These are phyloP conservation scores for Eriosoma lanigerum DNA, from an alignment of 1,140 invertebrate species.

Conservation along the genomic window DNA sequence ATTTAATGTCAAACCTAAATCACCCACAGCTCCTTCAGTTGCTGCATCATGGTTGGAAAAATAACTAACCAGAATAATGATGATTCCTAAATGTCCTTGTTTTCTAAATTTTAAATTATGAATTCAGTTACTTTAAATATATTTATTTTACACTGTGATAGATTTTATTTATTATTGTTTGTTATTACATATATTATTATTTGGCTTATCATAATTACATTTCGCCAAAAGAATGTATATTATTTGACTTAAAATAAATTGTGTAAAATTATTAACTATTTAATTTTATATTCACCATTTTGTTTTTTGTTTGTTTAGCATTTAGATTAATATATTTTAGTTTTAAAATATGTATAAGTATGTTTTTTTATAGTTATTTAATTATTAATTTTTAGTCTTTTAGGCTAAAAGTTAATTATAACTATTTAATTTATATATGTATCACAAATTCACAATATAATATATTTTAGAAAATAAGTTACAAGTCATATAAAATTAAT, in stretches of 20 bases:
- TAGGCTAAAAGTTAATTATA: not conserved
- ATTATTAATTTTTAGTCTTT: not conserved
- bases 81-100: constrained; percentile 1
- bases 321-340: constrained; percentile 23
- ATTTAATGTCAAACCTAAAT: constrained; percentile 87
- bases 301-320: constrained; percentile 12
- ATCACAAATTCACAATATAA: no score
- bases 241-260: not conserved
- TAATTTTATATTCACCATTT: constrained; percentile 26
- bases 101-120: constrained; percentile 16
- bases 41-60: constrained; percentile 78
- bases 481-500: not conserved
- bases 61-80: constrained; percentile 58
- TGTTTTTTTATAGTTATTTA: constrained; percentile 8
- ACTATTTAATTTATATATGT: not conserved
- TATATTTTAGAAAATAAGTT: not conserved
- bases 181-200: not conserved
- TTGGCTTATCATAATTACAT: not conserved
- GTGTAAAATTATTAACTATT: constrained; percentile 6
- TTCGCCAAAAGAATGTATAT: not conserved
- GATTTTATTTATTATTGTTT: constrained; percentile 1
- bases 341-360: not conserved
- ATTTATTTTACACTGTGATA: constrained; percentile 45
- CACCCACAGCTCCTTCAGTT: constrained; percentile 66
- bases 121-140: constrained; percentile 17